Evolutionary conservation across 2,797 vertebrate species (phyloP), one percentile per base, ranked within the genome.

Genomic region (Galagoides demidoff): DNA sequence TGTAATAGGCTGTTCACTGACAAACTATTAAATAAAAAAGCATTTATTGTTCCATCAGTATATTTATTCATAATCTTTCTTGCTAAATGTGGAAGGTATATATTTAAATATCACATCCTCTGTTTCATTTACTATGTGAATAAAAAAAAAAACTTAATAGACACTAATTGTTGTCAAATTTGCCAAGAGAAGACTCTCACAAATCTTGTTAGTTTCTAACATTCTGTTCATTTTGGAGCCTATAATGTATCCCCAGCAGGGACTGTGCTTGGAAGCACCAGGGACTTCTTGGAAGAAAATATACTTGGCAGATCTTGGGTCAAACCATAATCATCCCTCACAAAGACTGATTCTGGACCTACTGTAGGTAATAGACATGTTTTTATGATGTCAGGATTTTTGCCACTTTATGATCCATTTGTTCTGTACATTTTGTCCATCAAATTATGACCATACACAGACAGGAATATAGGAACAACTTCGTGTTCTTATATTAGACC

Each of bases 291-390:
- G 97, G 97, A 97, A 96, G 96, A 97, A 98, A 98, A 98, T 88
- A 96, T 95, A 98, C 92, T 97, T 98, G 97, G 98, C 98, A 98
- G 96, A 97, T 98, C 96, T 98, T 94, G 94, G 97, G 97, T 98
- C 98, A 97, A 97, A 96, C 95, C 64, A 85, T 97, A 97, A 95
- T 97, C 96, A 96, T 97, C 90, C 95, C 96, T 98, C 97, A 96
- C 79, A 96, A 96, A 97, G 98, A 97, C 10, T 97, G 97, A 98
- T 97, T 98, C 95, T 96, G 94, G 97, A 97, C 96, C 94, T 97
- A 96, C 88, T 0, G 29, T 96, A 96, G 96, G 96, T 95, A 98
- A 98, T 94, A 96, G 96, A 96, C 97, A 93, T 92, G 96, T 97
- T 98, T 98, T 98, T 97, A 89, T 96, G 97, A 95, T 97, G 59